Conservation (phyloP, 2,888 invertebrate species). For the Strigamia transsilvanica region DNA sequence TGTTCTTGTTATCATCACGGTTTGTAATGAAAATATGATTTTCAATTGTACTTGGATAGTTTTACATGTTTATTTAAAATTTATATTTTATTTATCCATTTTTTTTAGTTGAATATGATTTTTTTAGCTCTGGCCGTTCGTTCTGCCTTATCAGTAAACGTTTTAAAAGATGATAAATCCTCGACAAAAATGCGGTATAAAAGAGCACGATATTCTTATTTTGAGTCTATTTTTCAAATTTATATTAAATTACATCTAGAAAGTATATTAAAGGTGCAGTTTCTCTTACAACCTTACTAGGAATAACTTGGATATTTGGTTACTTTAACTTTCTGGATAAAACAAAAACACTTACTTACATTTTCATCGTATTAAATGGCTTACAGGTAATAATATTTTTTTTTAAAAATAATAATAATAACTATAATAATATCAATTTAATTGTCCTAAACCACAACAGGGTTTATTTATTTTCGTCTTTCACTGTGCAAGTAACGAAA, state of each 20-base stretch:
- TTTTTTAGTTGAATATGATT: constrained; percentile 12
- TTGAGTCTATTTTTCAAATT: neutral
- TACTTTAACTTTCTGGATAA: constrained; percentile 11
- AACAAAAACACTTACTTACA: neutral
- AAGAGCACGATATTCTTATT: neutral
- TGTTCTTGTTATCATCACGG: neutral
- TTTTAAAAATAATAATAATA: neutral
- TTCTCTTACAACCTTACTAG: constrained; percentile 29
- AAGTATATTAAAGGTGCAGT: constrained; percentile 7
- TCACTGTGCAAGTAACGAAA: constrained; percentile 26
- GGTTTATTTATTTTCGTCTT: constrained; percentile 49
- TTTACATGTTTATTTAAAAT: no score
- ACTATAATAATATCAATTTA: neutral
- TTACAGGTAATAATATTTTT: neutral
- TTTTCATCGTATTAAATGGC: constrained; percentile 22
- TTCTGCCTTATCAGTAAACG: constrained; percentile 2
- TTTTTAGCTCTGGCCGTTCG: neutral
- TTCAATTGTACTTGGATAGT: neutral
- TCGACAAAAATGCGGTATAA: neutral
- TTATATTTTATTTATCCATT: neutral
- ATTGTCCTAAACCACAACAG: neutral
- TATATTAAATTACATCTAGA: constrained; percentile 11
- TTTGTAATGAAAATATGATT: constrained; percentile 1
- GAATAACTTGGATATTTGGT: constrained; percentile 37
- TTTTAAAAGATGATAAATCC: neutral